Evolutionary conservation across 2,113 vertebrate genomes (phyloP).

Genomic region (Gracilinanus agilis): DNA sequence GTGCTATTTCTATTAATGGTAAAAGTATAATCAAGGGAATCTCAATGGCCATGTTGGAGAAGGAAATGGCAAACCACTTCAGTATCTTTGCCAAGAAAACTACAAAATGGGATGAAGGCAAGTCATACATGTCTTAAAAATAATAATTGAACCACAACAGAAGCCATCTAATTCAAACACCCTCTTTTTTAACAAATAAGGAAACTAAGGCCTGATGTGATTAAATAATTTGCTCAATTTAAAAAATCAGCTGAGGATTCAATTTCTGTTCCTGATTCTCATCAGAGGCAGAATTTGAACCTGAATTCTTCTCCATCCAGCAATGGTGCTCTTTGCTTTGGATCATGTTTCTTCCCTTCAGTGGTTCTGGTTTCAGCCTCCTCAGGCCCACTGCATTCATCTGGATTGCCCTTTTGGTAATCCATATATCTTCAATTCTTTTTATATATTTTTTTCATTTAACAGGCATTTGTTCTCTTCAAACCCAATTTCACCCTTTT

Average conservation of each 20-base stretch:
- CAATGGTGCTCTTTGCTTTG: background rate
- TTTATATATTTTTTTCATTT: background rate
- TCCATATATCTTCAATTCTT: background rate
- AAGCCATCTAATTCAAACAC: background rate
- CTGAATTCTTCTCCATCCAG: background rate
- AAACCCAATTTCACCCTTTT: background rate
- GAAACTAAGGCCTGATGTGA: background rate
- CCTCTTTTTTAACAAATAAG: background rate
- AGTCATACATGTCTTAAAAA: too few relatives aligned
- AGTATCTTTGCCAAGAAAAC: too few relatives aligned
- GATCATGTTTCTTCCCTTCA: background rate
- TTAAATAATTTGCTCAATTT: background rate
- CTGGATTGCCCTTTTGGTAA: background rate
- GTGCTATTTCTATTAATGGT: constrained; percentile 8
- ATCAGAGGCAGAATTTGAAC: background rate
- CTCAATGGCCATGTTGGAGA: too few relatives aligned
- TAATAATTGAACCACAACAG: background rate
- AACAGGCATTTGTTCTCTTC: background rate
- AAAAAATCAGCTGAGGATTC: background rate
- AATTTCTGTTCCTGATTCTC: background rate
- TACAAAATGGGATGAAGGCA: too few relatives aligned
- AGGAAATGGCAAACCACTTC: too few relatives aligned
- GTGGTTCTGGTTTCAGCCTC: background rate
- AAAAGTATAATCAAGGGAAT: background rate
- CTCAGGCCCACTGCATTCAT: background rate